Base-by-base conservation (phyloP, 2,888 invertebrate genomes). In the Heliconius cydno region DNA sequence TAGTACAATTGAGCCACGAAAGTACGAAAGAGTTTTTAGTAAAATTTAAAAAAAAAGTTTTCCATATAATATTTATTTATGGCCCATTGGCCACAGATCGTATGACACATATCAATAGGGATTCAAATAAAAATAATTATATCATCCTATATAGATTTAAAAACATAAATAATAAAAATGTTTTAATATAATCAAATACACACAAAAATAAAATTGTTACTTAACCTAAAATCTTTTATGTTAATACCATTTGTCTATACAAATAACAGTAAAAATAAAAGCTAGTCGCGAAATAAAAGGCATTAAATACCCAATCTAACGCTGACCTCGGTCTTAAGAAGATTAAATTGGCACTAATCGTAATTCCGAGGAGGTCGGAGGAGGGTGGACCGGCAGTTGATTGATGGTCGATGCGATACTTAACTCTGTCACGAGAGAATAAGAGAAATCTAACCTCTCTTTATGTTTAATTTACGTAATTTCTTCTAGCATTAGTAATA, bases 261-360 rank as follows among this genome's bases (percentile, higher is more conserved):
- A 41, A 34, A 34, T 73, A 73, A 9, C 5, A 73, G 34, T 60
- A 72, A 72, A 72, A 72, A 34, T n/a, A 73, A 60, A 73, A 38
- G 25, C 60, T n/a, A 60, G 70, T 63, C 38, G 30, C 38, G n/a
- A 68, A 63, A 63, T 79, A 79, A 70, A 76, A 71, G 34, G 34
- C 81, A 76, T 78, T 72, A 75, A 73, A 79, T 79, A 78, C 76
- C 76, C 63, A 34, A 70, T 74, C 76, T 74, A 81, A 76, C 78
- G 63, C 46, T 82, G 82, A 81, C 81, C 81, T 81, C 82, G 79
- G 76, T 81, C 79, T 82, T 81, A 82, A 81, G 78, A 60, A 78
- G 81, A 82, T 82, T 82, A 82, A 81, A 82, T 82, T 82, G 81
- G 78, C 81, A 78, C 81, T 82, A 82, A 82, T 81, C 79, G 82